A percentile compares a stretch with the other conserved stretches of the same genome.
Evolutionary conservation across 2,888 invertebrate genomes (phyloP).

Genomic region (Dioctria linearis): DNA sequence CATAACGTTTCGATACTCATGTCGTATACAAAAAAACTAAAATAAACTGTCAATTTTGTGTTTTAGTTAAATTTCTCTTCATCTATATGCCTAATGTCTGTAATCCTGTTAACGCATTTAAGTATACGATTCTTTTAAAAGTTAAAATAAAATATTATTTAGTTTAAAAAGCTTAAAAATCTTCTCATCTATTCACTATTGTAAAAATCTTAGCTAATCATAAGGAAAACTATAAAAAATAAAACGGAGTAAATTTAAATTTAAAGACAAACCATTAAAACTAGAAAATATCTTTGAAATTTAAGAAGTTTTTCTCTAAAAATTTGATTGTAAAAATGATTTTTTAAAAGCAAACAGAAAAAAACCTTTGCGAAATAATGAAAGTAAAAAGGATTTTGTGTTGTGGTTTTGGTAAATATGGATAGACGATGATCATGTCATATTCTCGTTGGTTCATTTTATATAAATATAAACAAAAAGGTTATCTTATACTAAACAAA

Average conservation of each 20-base stretch:
- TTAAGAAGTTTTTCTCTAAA: background rate
- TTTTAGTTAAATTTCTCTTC: background rate
- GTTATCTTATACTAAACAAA: constrained; percentile 14
- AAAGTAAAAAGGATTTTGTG: background rate
- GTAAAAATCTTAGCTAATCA: background rate
- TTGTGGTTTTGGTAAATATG: constrained; percentile 15
- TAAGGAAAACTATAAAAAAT: background rate
- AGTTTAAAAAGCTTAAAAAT: background rate
- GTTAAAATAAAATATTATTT: background rate
- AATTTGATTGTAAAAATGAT: background rate
- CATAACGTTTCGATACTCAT: background rate
- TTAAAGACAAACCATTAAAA: background rate
- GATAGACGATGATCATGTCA: background rate
- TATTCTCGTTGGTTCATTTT: background rate
- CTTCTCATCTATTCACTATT: background rate
- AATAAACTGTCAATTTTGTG: background rate
- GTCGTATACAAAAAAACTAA: background rate
- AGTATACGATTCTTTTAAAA: background rate
- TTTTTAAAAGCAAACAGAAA: background rate
- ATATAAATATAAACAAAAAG: background rate
- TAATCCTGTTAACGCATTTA: background rate
- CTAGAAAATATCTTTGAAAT: too few relatives aligned
- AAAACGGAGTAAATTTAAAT: background rate
- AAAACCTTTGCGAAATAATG: background rate
- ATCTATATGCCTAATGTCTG: background rate